These are phyloP conservation scores for Sebastes goodei DNA, from an alignment of 2,797 vertebrate genomes.

Conservation along the genomic window DNA sequence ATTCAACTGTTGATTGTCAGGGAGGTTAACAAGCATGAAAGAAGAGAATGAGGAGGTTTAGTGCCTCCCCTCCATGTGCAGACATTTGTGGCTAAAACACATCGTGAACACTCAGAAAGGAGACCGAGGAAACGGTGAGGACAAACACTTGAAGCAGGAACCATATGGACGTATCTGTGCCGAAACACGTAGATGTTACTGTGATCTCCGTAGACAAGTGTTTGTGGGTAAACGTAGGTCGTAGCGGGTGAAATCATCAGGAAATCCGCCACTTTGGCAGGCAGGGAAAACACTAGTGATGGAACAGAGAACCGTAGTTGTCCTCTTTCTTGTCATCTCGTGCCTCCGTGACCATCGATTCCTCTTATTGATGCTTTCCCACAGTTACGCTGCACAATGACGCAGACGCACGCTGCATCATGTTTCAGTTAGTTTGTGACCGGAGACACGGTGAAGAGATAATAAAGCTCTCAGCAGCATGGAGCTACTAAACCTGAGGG, in stretches of 20 bases:
- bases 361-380: too few relatives aligned
- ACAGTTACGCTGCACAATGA: too few relatives aligned
- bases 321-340: too few relatives aligned
- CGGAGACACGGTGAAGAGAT: too few relatives aligned
- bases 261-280: too few relatives aligned
- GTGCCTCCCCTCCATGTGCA: background rate
- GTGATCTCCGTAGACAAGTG: background rate
- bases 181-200: background rate
- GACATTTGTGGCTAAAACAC: background rate
- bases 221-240: background rate
- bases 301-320: too few relatives aligned
- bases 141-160: background rate
- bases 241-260: background rate
- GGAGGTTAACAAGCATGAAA: background rate
- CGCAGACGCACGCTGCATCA: rapidly evolving
- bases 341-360: too few relatives aligned
- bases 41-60: background rate
- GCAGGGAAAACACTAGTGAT: too few relatives aligned
- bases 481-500: too few relatives aligned
- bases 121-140: background rate
- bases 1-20: background rate
- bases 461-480: too few relatives aligned
- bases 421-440: too few relatives aligned
- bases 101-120: background rate
- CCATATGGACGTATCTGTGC: background rate